These are phyloP conservation scores for Ursus arctos DNA, from an alignment of 2,113 vertebrate genomes.

Conservation along the genomic window DNA sequence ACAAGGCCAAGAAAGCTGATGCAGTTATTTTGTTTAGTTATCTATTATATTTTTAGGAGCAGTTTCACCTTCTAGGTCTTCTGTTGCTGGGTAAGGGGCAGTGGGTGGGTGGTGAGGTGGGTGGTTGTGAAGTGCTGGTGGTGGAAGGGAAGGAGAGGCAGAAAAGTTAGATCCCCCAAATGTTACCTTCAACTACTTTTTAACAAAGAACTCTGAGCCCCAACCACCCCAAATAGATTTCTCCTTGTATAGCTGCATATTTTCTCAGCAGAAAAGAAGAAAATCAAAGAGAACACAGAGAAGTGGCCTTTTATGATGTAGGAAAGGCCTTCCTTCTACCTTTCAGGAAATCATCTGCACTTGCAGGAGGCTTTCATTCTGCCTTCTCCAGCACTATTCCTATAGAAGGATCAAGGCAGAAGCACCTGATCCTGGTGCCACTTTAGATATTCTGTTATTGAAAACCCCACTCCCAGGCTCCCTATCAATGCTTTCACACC, in stretches of 20 bases:
- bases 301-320: neutral
- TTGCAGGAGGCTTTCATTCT: neutral
- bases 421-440: neutral
- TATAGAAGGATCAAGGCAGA: neutral
- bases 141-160: neutral
- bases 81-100: neutral
- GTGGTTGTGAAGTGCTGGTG: neutral
- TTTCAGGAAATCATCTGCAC: slow-evolving; percentile 23
- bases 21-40: neutral
- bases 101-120: neutral
- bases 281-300: slow-evolving; percentile 17
- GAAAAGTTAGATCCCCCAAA: neutral
- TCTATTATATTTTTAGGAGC: neutral
- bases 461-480: neutral
- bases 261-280: neutral
- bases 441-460: neutral
- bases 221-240: neutral
- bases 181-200: neutral
- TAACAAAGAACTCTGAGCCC: neutral
- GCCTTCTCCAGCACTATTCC: neutral
- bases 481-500: neutral
- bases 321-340: neutral
- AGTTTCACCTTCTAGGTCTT: neutral
- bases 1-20: neutral
- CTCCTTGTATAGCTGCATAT: neutral